Conservation (phyloP, 2,113 vertebrate genomes). For the Castor canadensis region DNA sequence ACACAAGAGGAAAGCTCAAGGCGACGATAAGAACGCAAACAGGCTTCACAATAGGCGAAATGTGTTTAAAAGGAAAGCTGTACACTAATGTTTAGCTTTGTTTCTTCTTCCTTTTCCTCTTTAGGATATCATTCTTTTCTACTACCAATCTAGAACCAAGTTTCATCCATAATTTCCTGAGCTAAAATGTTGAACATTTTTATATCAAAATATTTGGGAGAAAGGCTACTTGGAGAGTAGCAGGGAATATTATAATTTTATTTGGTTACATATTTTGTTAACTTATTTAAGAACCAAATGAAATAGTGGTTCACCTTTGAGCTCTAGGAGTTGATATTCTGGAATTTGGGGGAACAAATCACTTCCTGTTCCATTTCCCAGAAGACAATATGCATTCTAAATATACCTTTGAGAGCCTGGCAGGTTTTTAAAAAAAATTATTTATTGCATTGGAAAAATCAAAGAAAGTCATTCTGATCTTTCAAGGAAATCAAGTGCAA, state of each 20-base stretch:
- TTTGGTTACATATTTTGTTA: conserved; percentile 51
- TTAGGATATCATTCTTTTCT: not conserved
- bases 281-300: conserved; percentile 60
- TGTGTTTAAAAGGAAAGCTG: not conserved
- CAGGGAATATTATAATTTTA: conserved; percentile 58
- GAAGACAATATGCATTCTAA: conserved; percentile 73
- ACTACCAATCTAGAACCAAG: not conserved
- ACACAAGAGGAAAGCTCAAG: not conserved
- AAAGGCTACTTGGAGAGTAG: not conserved
- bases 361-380: not conserved
- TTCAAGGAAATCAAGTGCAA: conserved; percentile 53
- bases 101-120: not conserved
- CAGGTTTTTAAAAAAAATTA: no score
- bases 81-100: not conserved
- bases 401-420: conserved; percentile 63
- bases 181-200: not conserved
- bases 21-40: not conserved
- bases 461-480: conserved; percentile 52
- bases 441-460: conserved; percentile 69
- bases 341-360: conserved; percentile 3
- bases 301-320: conserved; percentile 61
- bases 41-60: not conserved
- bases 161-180: not conserved
- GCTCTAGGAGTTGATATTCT: conserved; percentile 41
- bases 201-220: conserved; percentile 61